phyloP scores from a whole-genome alignment of 2,888 invertebrate genomes.

The Biston stratarius region DNA sequence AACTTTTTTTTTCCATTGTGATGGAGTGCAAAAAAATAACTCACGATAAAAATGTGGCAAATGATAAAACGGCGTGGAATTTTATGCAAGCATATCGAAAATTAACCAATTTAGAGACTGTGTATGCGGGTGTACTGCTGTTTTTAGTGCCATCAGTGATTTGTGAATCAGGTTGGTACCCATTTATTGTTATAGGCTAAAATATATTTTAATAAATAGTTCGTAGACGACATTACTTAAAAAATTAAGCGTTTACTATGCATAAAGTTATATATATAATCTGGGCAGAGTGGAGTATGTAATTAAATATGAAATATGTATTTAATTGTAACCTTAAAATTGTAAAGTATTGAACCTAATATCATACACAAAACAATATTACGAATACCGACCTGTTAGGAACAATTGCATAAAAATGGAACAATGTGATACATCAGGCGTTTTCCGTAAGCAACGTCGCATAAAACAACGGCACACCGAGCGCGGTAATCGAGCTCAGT shows the following conservation, averaged over 20 bases:
- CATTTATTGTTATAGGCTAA: conserved; percentile 24
- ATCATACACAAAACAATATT: conserved; percentile 10
- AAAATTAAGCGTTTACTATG: too few species aligned
- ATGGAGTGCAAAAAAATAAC: conserved; percentile 49
- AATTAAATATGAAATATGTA: too few species aligned
- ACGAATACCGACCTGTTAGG: conserved; percentile 39
- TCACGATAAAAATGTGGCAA: conserved; percentile 39
- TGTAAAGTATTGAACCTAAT: too few species aligned
- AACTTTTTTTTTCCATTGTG: conserved; percentile 33
- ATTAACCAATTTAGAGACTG: conserved; percentile 53
- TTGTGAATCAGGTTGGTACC: conserved; percentile 64
- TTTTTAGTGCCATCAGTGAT: conserved; percentile 69
- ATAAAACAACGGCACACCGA: conserved; percentile 54
- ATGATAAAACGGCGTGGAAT: conserved; percentile 48
- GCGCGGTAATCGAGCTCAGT: conserved; percentile 57
- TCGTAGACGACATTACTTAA: too few species aligned
- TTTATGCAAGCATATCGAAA: conserved; percentile 61
- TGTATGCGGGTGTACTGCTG: conserved; percentile 75
- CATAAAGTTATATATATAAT: too few species aligned
- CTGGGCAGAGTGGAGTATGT: too few species aligned
- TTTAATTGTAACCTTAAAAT: too few species aligned
- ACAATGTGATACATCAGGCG: conserved; percentile 42
- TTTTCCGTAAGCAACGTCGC: conserved; percentile 51
- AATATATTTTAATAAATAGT: too few species aligned
- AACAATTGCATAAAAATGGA: conserved; percentile 47